Percentiles rank a stretch among this genome's conserved stretches.
phyloP scores from a whole-genome alignment of 2,113 vertebrate species.

The Dicentrarchus labrax region DNA sequence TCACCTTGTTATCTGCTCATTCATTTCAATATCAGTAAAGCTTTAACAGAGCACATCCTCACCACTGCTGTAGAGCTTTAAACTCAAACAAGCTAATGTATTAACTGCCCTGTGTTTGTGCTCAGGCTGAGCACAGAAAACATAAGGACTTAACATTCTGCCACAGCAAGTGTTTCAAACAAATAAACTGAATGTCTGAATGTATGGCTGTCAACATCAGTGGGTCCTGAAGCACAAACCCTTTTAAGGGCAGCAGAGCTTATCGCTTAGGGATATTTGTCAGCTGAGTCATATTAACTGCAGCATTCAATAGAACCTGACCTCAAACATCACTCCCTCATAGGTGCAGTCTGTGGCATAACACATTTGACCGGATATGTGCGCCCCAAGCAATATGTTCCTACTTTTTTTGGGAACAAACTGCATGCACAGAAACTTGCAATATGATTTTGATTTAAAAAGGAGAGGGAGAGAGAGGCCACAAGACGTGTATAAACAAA shows the following conservation, averaged over 20 bases:
- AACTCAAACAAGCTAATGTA: background rate
- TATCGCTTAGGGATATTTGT: slow-evolving; percentile 66
- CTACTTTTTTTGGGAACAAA: background rate
- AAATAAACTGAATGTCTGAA: slow-evolving; percentile 26
- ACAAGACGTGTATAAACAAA: background rate
- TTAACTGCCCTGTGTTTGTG: background rate
- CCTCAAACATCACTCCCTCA: slow-evolving; percentile 50
- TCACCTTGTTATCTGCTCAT: slow-evolving; percentile 14
- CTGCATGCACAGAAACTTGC: background rate
- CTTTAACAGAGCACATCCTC: no score
- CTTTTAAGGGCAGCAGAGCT: slow-evolving; percentile 45
- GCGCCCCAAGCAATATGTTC: background rate
- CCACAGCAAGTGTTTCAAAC: slow-evolving; percentile 25
- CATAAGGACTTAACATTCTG: slow-evolving; percentile 8
- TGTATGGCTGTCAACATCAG: slow-evolving; percentile 50
- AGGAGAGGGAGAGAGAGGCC: background rate
- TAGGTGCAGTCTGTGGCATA: slow-evolving; percentile 25
- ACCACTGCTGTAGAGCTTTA: background rate
- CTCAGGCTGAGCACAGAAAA: background rate
- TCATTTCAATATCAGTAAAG: slow-evolving; percentile 18
- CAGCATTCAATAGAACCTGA: slow-evolving; percentile 54
- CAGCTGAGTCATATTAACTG: slow-evolving; percentile 64
- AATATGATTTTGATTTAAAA: background rate
- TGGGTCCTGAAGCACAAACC: slow-evolving; percentile 50
- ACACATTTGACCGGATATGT: slow-evolving; percentile 2